A percentile compares a stretch with the other conserved stretches of the same genome.
Conservation (phyloP, 1,140 invertebrate genomes). For the Euura lappo region DNA sequence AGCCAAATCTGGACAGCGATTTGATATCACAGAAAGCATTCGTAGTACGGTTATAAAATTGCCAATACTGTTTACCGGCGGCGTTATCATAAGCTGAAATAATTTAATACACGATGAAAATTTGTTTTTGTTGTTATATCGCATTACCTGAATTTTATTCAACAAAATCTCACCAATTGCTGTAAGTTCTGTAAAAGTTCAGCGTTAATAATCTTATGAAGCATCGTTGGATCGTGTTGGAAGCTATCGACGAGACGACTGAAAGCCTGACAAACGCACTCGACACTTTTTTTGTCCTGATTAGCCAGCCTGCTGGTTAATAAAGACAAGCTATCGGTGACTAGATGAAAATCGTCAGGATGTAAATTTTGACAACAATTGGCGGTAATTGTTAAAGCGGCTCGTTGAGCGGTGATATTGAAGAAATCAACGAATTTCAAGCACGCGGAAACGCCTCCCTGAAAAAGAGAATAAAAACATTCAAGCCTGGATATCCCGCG, state of each 20-base stretch:
- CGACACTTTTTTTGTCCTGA: conserved; percentile 97
- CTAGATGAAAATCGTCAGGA: conserved; percentile 91
- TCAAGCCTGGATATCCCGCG: neutral
- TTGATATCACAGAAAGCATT: conserved; percentile 95
- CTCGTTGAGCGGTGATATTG: conserved; percentile 94
- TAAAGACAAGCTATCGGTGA: conserved; percentile 86
- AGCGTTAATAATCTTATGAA: conserved; percentile 95
- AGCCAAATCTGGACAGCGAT: conserved; percentile 91
- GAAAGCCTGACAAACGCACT: conserved; percentile 96
- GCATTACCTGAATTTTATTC: neutral
- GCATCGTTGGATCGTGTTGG: conserved; percentile 85
- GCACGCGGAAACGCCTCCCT: conserved; percentile 93
- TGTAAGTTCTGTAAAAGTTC: conserved; percentile 92
- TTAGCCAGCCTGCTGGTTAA: conserved; percentile 87
- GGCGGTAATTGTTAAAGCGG: conserved; percentile 92
- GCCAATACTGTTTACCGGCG: conserved; percentile 88
- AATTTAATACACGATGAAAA: neutral
- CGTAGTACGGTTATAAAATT: conserved; percentile 96
- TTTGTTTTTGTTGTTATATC: too few species aligned
- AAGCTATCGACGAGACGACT: conserved; percentile 96
- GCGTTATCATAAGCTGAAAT: conserved; percentile 85
- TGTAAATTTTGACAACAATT: conserved; percentile 96
- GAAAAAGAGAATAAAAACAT: conserved; percentile 37
- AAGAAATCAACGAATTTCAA: conserved; percentile 98
- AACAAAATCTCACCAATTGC: conserved; percentile 70